Conservation (phyloP, 92 coral and sea anemone genomes). For the Galaxea fascicularis region DNA sequence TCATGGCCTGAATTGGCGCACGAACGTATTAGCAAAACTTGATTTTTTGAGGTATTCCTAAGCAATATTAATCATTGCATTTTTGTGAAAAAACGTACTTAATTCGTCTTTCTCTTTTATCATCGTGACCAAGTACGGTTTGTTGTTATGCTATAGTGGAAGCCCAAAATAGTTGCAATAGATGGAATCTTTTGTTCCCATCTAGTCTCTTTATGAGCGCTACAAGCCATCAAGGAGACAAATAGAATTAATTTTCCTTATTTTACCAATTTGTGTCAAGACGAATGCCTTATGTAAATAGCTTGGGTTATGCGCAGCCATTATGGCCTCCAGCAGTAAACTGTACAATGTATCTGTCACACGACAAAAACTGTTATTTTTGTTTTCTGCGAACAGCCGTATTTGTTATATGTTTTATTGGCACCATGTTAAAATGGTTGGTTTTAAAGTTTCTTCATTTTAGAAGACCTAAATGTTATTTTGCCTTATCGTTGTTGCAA, state of each 20-base stretch:
- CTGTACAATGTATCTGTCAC: background rate
- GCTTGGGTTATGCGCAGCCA: conserved; percentile 9
- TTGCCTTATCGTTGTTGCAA: background rate
- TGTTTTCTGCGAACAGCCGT: background rate
- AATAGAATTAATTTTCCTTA: background rate
- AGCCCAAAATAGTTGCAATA: background rate
- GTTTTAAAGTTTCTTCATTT: background rate
- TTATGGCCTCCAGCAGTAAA: conserved; percentile 1
- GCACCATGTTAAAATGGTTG: background rate
- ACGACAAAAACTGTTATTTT: conserved; percentile 1
- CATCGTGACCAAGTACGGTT: background rate
- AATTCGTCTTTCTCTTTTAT: background rate
- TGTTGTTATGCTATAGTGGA: background rate
- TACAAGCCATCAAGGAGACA: background rate
- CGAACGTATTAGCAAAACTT: no score
- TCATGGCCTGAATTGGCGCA: background rate
- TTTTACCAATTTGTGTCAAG: background rate
- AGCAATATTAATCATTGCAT: background rate
- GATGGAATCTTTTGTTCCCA: background rate
- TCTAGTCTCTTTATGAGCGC: background rate
- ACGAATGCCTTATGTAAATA: conserved; percentile 16
- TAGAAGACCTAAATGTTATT: background rate
- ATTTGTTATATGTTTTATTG: background rate
- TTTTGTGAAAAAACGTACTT: background rate
- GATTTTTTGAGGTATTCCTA: background rate